Base-by-base conservation (phyloP, 1,140 invertebrate species). In the Hyles vespertilio region DNA sequence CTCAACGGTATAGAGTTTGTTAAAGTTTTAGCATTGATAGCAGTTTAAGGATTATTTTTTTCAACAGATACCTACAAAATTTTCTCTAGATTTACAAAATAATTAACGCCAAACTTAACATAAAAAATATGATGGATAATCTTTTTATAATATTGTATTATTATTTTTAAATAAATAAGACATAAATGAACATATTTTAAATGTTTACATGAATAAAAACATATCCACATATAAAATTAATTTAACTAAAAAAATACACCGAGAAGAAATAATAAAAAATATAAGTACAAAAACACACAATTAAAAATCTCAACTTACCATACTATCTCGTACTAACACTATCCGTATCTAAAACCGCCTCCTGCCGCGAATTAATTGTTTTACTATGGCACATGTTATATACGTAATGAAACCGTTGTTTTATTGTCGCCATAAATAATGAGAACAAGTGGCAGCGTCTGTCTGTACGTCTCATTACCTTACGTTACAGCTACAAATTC, bases 331-430 rank as follows among this genome's bases (percentile, higher is more conserved):
- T 34, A 33, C 7, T 12, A 34, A 51, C 32, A 51, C 32, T 51
- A 34, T 32, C 1, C 4, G 8, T n/a, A 51, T 34, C 33, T 51
- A 32, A 34, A 51, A 51, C 44, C 49, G 48, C 50, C 70, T 66
- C 73, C 70, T 61, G 68, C 73, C 63, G 66, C 61, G 73, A 75
- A 72, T 69, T 70, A 76, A 73, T 73, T 76, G 66, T 69, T 68
- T 40, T 50, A 61, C 45, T 53, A 65, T 56, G 58, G 57, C 32
- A 51, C 22, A 4, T 34, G 33, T 45, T 59, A 34, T 63, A 34
- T 51, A 32, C 32, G 50, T 51, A 51, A 51, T 51, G 32, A 32
- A 33, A 51, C n/a, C 48, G 48, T 32, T 7, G 48, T 50, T 50
- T 50, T 50, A 50, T 50, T 12, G 48, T 12, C 12, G 48, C 48